A percentile compares a stretch with the other conserved stretches of the same genome.
Conservation (phyloP, 2,888 invertebrate genomes). For the Tetropium fuscum region DNA sequence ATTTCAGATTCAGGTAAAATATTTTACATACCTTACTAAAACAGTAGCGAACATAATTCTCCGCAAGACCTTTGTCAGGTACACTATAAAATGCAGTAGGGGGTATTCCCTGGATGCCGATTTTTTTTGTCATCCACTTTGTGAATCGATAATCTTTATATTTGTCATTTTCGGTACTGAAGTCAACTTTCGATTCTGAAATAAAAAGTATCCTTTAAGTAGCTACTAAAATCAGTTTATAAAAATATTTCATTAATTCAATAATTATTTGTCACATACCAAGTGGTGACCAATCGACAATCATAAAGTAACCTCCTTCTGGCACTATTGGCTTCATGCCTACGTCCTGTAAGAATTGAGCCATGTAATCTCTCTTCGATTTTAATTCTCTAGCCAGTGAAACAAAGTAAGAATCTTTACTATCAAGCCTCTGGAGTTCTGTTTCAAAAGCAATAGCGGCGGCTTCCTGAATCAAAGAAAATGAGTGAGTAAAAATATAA, state of each 20-base stretch:
- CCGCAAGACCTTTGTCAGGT: constrained; percentile 82
- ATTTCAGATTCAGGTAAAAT: not conserved
- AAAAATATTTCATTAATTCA: constrained; percentile 1
- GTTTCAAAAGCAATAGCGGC: constrained; percentile 89
- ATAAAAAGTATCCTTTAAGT: constrained; percentile 32
- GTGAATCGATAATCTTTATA: constrained; percentile 92
- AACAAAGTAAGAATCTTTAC: constrained; percentile 86
- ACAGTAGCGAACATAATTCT: constrained; percentile 91
- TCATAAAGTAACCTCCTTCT: constrained; percentile 97
- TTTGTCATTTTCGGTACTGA: constrained; percentile 77
- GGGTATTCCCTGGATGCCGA: constrained; percentile 94
- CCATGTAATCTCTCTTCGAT: constrained; percentile 84
- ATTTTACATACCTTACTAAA: constrained; percentile 86
- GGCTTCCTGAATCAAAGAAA: constrained; percentile 92
- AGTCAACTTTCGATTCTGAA: constrained; percentile 75
- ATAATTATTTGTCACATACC: constrained; percentile 66
- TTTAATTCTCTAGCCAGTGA: constrained; percentile 80
- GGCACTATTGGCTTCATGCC: constrained; percentile 94
- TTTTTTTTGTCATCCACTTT: constrained; percentile 94
- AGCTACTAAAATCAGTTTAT: not conserved
- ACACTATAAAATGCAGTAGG: constrained; percentile 93
- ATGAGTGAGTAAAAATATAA: too few species aligned
- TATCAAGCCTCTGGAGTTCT: constrained; percentile 78
- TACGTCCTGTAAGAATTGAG: constrained; percentile 77
- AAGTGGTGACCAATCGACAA: constrained; percentile 90